phyloP scores from a whole-genome alignment of 2,113 vertebrate genomes.

The zebrafish (Danio rerio) region GRCz12tu NC_133198.1:9057501-9058000 shows the following conservation, averaged over 20 bases:
- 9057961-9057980: no score
- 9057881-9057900: no score
- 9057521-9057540: constrained; percentile 52
- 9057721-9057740: neutral
- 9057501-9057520: constrained; percentile 18
- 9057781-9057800: neutral
- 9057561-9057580: constrained; percentile 47
- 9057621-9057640: constrained; percentile 28
- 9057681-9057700: constrained; percentile 16
- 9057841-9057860: no score
- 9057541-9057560: constrained; percentile 17
- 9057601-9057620: constrained; percentile 58
- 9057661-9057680: constrained; percentile 23
- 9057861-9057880: no score
- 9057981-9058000: no score
- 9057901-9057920: no score
- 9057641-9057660: constrained; percentile 40
- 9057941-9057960: no score
- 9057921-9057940: no score
- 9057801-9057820: no score
- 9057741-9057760: neutral
- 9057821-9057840: no score
- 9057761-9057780: neutral
- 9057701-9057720: constrained; percentile 9
- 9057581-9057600: constrained; percentile 44